A percentile compares a stretch with the other conserved stretches of the same genome.
These are phyloP conservation scores for Atherinosoma microstoma DNA, from an alignment of 2,797 vertebrate species.

Conservation along the genomic window DNA sequence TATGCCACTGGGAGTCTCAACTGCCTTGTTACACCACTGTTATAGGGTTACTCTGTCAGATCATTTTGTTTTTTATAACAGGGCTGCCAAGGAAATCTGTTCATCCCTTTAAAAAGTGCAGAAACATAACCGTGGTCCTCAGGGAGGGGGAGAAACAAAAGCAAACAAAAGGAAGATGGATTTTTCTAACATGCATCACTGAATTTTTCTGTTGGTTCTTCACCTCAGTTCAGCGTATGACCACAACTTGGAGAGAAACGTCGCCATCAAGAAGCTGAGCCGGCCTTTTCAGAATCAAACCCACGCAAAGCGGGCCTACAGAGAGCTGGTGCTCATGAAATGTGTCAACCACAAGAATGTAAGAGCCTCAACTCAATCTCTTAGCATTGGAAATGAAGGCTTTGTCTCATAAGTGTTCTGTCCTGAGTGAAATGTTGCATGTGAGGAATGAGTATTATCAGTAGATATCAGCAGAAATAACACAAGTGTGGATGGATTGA, in stretches of 20 bases:
- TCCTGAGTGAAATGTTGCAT: neutral
- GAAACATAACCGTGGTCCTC: neutral
- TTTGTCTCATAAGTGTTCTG: too few species aligned
- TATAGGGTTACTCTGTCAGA: neutral
- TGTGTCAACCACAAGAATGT: constrained; percentile 99
- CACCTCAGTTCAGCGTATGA: constrained; percentile 92
- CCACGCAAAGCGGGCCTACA: constrained; percentile 96
- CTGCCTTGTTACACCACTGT: neutral
- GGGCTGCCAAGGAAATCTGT: neutral
- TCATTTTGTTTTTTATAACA: neutral
- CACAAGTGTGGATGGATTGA: neutral
- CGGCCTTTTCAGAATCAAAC: constrained; percentile 99
- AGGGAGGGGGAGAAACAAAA: neutral
- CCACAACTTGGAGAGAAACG: constrained; percentile 95
- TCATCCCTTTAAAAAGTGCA: neutral
- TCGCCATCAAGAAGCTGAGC: constrained; percentile 98
- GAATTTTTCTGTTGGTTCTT: constrained; percentile 17
- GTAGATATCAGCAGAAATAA: neutral
- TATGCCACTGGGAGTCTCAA: neutral
- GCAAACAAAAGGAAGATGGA: neutral
- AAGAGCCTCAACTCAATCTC: constrained; percentile 66
- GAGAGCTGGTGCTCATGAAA: constrained; percentile 99
- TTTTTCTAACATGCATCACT: neutral
- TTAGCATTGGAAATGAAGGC: too few species aligned
- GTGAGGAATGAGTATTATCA: neutral